These are phyloP conservation scores for Ramphastos sulfuratus DNA, from an alignment of 2,113 vertebrate species.

Conservation along the genomic window DNA sequence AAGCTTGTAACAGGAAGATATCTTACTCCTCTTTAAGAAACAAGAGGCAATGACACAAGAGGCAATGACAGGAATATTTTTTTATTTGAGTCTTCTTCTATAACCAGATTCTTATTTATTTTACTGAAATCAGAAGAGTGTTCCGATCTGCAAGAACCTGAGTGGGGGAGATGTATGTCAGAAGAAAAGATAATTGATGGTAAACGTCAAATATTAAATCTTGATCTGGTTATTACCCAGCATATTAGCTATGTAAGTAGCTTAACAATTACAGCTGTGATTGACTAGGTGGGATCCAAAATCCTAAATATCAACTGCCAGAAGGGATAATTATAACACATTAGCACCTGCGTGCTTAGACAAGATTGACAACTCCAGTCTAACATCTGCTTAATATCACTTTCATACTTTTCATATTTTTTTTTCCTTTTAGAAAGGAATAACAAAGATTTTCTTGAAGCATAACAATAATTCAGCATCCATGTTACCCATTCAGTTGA, in stretches of 20 bases:
- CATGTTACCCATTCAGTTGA: constrained; percentile 54
- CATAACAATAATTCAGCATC: constrained; percentile 73
- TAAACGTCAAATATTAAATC: constrained; percentile 84
- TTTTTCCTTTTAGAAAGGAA: constrained; percentile 70
- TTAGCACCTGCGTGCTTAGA: constrained; percentile 84
- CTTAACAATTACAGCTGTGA: constrained; percentile 85
- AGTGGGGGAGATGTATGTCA: constrained; percentile 66
- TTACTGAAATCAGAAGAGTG: constrained; percentile 57
- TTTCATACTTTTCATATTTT: constrained; percentile 75
- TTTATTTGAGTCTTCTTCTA: constrained; percentile 15
- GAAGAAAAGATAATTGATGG: constrained; percentile 79
- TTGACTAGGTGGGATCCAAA: constrained; percentile 86
- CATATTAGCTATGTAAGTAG: constrained; percentile 81
- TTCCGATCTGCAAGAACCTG: constrained; percentile 68
- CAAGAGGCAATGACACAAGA: constrained; percentile 34
- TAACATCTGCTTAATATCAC: constrained; percentile 83
- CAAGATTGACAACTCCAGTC: constrained; percentile 81
- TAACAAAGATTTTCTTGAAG: constrained; percentile 72
- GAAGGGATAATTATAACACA: constrained; percentile 86
- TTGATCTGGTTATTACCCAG: constrained; percentile 84
- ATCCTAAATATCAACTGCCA: constrained; percentile 84
- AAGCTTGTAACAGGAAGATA: constrained; percentile 20
- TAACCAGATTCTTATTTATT: constrained; percentile 51
- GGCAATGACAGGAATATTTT: constrained; percentile 45
- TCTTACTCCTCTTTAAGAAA: constrained; percentile 24